Conservation (phyloP, 2,888 invertebrate species). For the Acanthosepion pharaonis region DNA sequence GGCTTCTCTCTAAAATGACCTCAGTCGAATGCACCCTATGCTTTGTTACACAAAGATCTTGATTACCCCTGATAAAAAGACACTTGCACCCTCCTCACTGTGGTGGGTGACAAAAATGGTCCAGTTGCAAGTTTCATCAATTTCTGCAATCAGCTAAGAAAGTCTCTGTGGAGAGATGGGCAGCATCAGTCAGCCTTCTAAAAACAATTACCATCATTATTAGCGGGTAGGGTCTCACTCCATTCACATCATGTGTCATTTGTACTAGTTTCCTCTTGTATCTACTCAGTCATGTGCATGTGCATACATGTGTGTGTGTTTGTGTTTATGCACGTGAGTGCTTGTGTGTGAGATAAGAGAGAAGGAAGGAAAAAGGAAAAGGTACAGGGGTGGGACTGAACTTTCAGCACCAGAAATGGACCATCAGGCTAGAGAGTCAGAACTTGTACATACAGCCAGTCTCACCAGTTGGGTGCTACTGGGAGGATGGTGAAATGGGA, state of each 20-base stretch:
- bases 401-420: constrained; percentile 24
- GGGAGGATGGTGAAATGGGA: background rate
- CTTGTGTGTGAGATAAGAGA: background rate
- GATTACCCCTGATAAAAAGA: constrained; percentile 23
- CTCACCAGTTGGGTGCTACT: constrained; percentile 22
- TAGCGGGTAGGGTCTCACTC: background rate
- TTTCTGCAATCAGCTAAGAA: constrained; percentile 21
- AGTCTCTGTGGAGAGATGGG: background rate
- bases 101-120: background rate
- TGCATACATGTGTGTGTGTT: background rate
- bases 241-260: background rate
- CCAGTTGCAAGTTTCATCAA: constrained; percentile 15
- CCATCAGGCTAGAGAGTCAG: background rate
- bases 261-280: constrained; percentile 21
- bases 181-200: background rate
- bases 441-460: constrained; percentile 20
- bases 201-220: constrained; percentile 33
- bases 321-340: background rate
- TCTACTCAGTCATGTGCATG: background rate
- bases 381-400: background rate
- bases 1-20: constrained; percentile 10
- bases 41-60: constrained; percentile 33
- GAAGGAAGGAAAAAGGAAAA: background rate
- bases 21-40: constrained; percentile 9
- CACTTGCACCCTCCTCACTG: constrained; percentile 1